A percentile compares a stretch with the other conserved stretches of the same genome.
Conservation (phyloP, 2,113 vertebrate species). For the Caloenas nicobarica region DNA sequence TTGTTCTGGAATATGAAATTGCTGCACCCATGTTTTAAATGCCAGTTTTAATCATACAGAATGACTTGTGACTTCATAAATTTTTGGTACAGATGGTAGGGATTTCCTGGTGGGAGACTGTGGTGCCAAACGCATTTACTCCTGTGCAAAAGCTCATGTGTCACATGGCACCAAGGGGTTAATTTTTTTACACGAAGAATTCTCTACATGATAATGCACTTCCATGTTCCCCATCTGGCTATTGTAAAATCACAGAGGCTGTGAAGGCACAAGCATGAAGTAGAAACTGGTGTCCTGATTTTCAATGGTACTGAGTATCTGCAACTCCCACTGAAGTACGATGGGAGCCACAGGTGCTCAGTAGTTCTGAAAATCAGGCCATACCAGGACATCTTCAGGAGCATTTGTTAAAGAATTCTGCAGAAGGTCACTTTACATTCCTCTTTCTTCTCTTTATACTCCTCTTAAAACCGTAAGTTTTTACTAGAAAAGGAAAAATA, state of each 20-base stretch:
- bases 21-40: slow-evolving; percentile 24
- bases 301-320: background rate
- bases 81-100: slow-evolving; percentile 47
- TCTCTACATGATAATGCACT: slow-evolving; percentile 73
- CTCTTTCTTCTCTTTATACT: background rate
- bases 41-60: slow-evolving; percentile 37
- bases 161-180: slow-evolving; percentile 61
- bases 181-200: slow-evolving; percentile 38
- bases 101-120: slow-evolving; percentile 52
- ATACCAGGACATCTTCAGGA: background rate
- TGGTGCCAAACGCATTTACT: slow-evolving; percentile 46
- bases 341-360: slow-evolving; percentile 12
- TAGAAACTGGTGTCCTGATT: slow-evolving; percentile 33
- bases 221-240: slow-evolving; percentile 32
- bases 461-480: background rate
- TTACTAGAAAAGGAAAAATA: background rate
- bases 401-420: background rate
- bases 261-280: slow-evolving; percentile 31
- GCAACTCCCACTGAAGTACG: background rate
- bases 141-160: background rate
- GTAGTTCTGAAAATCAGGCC: background rate
- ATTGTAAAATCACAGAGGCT: slow-evolving; percentile 52
- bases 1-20: slow-evolving; percentile 29
- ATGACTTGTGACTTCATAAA: slow-evolving; percentile 38
- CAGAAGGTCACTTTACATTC: background rate